Evolutionary conservation across 2,113 vertebrate species (phyloP), one percentile per base, ranked within the genome.

Genomic region (Sterna hirundo): DNA sequence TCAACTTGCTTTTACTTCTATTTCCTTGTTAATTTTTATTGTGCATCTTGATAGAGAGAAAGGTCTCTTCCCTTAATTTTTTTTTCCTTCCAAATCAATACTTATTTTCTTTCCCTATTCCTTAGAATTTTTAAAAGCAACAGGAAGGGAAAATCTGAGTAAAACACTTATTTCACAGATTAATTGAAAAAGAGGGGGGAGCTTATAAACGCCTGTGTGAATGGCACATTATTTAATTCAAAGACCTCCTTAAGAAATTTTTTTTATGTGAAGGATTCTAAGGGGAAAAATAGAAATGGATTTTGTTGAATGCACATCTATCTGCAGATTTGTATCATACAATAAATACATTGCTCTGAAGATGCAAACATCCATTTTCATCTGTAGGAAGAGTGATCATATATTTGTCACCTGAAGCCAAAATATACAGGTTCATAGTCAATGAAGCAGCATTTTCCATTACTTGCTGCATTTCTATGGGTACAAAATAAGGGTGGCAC

Each of bases 281-380:
- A 70, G 60, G 55, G 65, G 54, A 47, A 66, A 82, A 72, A 22
- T 51, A 68, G 42, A 65, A 22, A 44, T 54, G 6, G 11, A n/a
- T 93, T 96, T 95, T 94, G 20, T 90, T 88, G 38, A 90, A 76
- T 87, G 38, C 34, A 86, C 19, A 88, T 76, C 70, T 90, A 51
- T 91, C 65, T 86, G 57, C 68, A 80, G 17, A 51, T 83, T 94
- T 89, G 57, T 66, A 71, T 51, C 72, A 86, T 83, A 94, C 13
- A 65, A 58, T 91, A 83, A 30, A 64, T 72, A 69, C 2, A 1
- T 92, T 68, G 94, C 82, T 87, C 80, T 84, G 69, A 93, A 85
- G 66, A 83, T 83, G 22, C 66, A 86, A 47, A 69, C 85, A n/a
- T 47, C 58, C 36, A 69, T 96, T 95, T 94, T 93, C 65, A 79